These are phyloP conservation scores for Poecilia gillii DNA, from an alignment of 2,797 vertebrate species.

Conservation along the genomic window DNA sequence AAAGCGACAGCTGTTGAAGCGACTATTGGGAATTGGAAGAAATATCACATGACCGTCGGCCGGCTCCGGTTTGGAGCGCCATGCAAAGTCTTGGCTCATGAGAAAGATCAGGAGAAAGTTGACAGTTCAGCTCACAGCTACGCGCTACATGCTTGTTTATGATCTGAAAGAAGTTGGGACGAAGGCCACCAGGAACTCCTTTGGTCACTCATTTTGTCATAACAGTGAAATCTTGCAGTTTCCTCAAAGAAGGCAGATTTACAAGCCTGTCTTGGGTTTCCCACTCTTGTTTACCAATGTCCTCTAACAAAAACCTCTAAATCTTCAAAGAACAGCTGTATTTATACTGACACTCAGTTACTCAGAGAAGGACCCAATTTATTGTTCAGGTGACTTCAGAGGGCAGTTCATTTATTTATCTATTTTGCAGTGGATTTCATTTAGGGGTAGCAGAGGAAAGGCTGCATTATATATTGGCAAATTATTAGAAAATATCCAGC, in stretches of 20 bases:
- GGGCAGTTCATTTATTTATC: background rate
- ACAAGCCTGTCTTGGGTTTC: background rate
- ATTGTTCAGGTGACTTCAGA: background rate
- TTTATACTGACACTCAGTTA: background rate
- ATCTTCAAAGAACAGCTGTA: background rate
- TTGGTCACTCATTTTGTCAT: background rate
- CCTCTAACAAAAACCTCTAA: background rate
- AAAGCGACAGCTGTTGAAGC: background rate
- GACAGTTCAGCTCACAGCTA: background rate
- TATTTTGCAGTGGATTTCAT: background rate
- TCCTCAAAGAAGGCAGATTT: background rate
- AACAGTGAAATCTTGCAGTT: background rate
- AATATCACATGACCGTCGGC: background rate
- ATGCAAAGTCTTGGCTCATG: background rate
- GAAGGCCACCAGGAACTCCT: background rate
- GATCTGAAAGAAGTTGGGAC: background rate
- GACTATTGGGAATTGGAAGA: background rate
- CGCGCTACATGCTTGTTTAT: background rate
- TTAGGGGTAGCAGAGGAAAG: background rate
- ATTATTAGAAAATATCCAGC: background rate
- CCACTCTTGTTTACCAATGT: background rate
- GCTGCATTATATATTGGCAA: background rate
- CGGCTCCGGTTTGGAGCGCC: background rate
- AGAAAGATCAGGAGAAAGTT: background rate
- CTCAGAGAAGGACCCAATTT: background rate